A percentile compares a stretch with the other conserved stretches of the same genome.
Conservation (phyloP, 1,140 invertebrate genomes). For the Pseudomyrmex pallidus region DNA sequence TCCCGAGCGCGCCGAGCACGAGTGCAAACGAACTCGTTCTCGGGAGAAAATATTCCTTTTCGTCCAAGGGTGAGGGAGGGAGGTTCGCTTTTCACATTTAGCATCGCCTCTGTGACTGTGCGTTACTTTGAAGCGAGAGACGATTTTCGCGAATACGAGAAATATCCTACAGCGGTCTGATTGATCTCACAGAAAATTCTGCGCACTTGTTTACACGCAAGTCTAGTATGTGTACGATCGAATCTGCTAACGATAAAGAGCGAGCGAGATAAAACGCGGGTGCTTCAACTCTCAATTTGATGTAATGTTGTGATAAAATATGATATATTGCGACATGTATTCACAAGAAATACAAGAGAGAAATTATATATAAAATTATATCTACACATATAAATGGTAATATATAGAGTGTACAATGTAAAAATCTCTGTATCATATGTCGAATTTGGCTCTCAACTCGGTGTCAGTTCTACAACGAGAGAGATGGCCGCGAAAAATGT, state of each 20-base stretch:
- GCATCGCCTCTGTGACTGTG: slow-evolving; percentile 10
- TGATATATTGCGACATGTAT: neutral
- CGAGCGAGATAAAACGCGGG: neutral
- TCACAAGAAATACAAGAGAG: neutral
- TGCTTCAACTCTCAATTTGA: neutral
- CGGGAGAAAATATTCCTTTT: slow-evolving; percentile 64
- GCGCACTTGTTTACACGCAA: slow-evolving; percentile 58
- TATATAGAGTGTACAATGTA: too few relatives aligned
- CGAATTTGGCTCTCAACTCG: neutral
- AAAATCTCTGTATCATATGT: neutral
- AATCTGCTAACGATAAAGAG: slow-evolving; percentile 3
- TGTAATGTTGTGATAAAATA: slow-evolving; percentile 13
- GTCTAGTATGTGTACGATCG: slow-evolving; percentile 8
- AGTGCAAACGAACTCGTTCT: slow-evolving; percentile 57
- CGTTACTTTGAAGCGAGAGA: slow-evolving; percentile 46
- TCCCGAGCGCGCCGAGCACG: slow-evolving; percentile 55
- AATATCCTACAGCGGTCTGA: slow-evolving; percentile 52
- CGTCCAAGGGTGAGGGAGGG: neutral
- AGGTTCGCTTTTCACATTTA: slow-evolving; percentile 53
- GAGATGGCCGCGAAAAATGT: neutral
- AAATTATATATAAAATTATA: slow-evolving; percentile 3
- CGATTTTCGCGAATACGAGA: slow-evolving; percentile 59
- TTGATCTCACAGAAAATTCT: slow-evolving; percentile 66
- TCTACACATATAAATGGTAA: too few relatives aligned
- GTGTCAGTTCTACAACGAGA: slow-evolving; percentile 7